phyloP scores from a whole-genome alignment of 2,797 vertebrate genomes.

The Melanotaenia maccullochi region DNA sequence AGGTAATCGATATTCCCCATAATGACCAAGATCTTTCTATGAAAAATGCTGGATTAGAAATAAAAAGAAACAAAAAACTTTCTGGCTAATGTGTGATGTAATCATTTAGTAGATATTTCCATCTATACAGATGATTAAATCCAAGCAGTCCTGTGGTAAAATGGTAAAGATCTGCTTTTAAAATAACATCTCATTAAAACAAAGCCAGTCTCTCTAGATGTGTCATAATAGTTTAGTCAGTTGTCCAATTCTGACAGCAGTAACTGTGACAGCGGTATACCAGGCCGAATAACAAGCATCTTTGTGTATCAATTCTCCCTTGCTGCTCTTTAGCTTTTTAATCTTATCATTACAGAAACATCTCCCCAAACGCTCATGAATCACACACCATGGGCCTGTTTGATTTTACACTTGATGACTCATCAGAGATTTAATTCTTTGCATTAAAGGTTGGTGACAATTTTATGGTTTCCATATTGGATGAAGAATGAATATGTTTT shows the following conservation, averaged over 20 bases:
- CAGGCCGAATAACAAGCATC: constrained; percentile 45
- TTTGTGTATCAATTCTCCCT: constrained; percentile 50
- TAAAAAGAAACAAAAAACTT: constrained; percentile 40
- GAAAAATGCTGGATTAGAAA: constrained; percentile 48
- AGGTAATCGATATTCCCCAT: constrained; percentile 53
- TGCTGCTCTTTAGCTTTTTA: constrained; percentile 34
- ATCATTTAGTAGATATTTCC: constrained; percentile 17
- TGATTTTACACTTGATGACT: constrained; percentile 72
- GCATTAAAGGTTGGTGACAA: constrained; percentile 69
- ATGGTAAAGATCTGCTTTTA: background rate
- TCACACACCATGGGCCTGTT: constrained; percentile 55
- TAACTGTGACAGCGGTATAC: constrained; percentile 32
- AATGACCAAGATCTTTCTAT: constrained; percentile 51
- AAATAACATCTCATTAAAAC: constrained; percentile 13
- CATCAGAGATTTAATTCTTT: constrained; percentile 72
- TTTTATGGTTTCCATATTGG: constrained; percentile 59
- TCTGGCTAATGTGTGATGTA: constrained; percentile 44
- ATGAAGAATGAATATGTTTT: constrained; percentile 41
- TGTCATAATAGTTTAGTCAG: constrained; percentile 27
- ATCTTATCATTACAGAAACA: constrained; percentile 61
- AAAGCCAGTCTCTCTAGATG: background rate
- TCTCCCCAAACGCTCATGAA: constrained; percentile 64
- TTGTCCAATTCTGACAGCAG: constrained; percentile 19
- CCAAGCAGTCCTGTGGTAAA: background rate
- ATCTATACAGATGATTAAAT: constrained; percentile 25